These are phyloP conservation scores for Agapornis canus DNA, from an alignment of 2,797 vertebrate species.

Conservation along the genomic window DNA sequence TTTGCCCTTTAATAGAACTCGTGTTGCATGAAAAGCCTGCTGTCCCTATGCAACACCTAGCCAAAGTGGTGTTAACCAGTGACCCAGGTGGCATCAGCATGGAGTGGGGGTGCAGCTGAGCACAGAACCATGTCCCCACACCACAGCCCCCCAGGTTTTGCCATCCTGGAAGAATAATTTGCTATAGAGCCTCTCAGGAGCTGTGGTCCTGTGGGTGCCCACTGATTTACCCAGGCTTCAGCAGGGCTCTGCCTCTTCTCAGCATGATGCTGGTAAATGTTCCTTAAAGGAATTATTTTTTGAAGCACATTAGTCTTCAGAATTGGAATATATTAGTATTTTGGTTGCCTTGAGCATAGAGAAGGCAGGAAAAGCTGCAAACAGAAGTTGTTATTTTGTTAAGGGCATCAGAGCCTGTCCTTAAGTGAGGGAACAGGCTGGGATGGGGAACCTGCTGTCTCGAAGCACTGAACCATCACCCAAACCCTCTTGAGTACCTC, in stretches of 20 bases:
- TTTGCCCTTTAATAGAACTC: background rate
- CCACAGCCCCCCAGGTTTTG: background rate
- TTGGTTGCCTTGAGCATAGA: background rate
- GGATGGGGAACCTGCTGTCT: background rate
- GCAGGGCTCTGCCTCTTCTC: background rate
- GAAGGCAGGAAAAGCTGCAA: background rate
- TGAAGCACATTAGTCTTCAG: background rate
- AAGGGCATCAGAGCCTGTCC: background rate
- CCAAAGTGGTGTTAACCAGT: background rate
- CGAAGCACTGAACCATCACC: background rate
- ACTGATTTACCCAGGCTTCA: background rate
- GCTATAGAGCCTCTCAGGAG: background rate
- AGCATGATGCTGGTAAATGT: background rate
- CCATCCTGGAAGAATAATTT: background rate
- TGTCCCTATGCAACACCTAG: background rate
- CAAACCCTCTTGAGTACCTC: background rate
- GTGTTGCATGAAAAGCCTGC: background rate
- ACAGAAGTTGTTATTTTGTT: background rate
- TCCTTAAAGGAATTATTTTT: background rate
- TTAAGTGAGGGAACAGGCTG: background rate
- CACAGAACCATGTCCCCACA: background rate
- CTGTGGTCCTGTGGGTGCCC: fast-evolving
- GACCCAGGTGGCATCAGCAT: fast-evolving
- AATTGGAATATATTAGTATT: background rate
- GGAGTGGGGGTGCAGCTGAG: fast-evolving